Base-by-base conservation (phyloP, 1,140 invertebrate genomes). In the Papilio polyxenes region DNA sequence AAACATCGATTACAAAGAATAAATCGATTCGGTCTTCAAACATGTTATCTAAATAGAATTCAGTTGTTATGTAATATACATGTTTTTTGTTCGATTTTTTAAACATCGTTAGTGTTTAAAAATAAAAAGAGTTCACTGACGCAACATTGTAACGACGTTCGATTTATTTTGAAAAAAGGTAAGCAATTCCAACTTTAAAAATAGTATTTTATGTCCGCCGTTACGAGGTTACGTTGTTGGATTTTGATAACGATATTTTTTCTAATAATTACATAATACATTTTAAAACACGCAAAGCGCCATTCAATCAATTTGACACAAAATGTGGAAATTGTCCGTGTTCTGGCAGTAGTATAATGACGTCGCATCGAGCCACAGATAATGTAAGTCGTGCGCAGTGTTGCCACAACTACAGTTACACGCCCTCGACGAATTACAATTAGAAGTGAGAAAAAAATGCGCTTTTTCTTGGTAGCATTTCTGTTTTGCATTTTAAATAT, bases 301-400 rank as follows among this genome's bases (percentile, higher is more conserved):
- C 2, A 17, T 72, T 72, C 65, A 72, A 56, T 56, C 13, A 6
- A 37, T 40, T 37, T 37, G 13, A 40, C 65, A 40, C 17, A n/a
- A 31, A 53, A 65, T 48, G 78, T 65, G 78, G 44, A 80, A 80
- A 80, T 80, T 65, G 48, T 48, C 9, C 78, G 59, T 65, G 78
- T 65, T 44, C 59, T 11, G 9, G 56, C 40, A 65, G 13, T 17
- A 65, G 37, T 44, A 23, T 80, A 80, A 80, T 65, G 78, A 69
- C 78, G 78, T 80, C 78, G 56, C 77, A 65, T 15, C 37, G 17
- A 5, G 56, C 56, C n/a, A 40, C 65, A 80, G 78, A 80, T 80
- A 80, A 80, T 80, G 78, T 15, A 40, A 80, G 78, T 80, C 78
- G 78, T 80, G 78, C 78, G 4, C 53, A 80, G 59, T 80, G 78